phyloP scores from a whole-genome alignment of 2,888 invertebrate species.

The Flexamia atlantica region DNA sequence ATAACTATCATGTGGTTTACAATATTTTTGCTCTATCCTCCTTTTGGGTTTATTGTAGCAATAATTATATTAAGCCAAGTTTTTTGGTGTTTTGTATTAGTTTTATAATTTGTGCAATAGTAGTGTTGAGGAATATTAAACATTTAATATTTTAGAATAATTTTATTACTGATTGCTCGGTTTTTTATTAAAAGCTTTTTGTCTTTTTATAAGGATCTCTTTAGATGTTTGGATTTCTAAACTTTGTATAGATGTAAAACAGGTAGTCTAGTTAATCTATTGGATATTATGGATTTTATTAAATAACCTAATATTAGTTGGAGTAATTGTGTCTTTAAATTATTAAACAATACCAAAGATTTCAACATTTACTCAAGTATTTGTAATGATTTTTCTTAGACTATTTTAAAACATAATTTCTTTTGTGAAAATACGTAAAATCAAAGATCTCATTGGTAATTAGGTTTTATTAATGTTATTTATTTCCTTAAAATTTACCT shows the following conservation, averaged over 20 bases:
- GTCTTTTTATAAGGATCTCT: background rate
- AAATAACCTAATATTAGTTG: background rate
- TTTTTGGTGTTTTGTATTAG: slow-evolving; percentile 10
- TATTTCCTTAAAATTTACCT: slow-evolving; percentile 1
- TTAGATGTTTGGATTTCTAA: background rate
- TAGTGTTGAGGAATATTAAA: slow-evolving; percentile 10
- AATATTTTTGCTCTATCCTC: too few species aligned
- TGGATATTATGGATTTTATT: background rate
- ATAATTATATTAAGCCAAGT: background rate
- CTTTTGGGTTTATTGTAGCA: too few species aligned
- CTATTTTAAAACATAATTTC: background rate
- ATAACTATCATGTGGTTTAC: too few species aligned
- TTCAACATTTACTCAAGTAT: background rate
- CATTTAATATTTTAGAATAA: background rate
- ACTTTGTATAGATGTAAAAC: too few species aligned
- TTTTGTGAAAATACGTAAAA: slow-evolving; percentile 17
- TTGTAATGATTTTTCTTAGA: slow-evolving; percentile 3
- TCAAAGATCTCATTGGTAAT: slow-evolving; percentile 19
- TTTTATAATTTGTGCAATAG: slow-evolving; percentile 22
- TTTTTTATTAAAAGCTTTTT: slow-evolving; percentile 18
- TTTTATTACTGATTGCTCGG: background rate
- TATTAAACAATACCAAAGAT: slow-evolving; percentile 33
- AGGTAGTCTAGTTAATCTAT: background rate
- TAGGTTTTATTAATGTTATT: background rate
- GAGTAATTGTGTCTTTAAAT: slow-evolving; percentile 14